phyloP scores from a whole-genome alignment of 92 coral and sea anemone genomes.

The Epizoanthus ramosus region DNA sequence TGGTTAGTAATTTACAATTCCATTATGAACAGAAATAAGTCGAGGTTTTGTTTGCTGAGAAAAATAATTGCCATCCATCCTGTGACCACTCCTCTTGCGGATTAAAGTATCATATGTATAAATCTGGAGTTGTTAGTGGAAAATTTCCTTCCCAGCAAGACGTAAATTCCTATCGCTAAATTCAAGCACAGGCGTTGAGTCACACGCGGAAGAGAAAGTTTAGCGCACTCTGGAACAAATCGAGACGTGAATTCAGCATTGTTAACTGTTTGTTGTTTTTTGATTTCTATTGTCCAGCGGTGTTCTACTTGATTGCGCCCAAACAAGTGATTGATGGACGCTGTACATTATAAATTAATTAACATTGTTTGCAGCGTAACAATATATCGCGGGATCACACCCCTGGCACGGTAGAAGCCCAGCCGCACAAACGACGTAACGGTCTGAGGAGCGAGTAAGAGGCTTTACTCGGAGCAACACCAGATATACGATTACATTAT shows the following conservation, averaged over 20 bases:
- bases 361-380: slow-evolving; percentile 99
- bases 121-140: slow-evolving; percentile 37
- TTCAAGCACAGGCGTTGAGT: slow-evolving; percentile 37
- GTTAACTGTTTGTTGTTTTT: slow-evolving; percentile 86
- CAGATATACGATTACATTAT: slow-evolving; percentile 47
- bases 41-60: slow-evolving; percentile 86
- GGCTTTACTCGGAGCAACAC: slow-evolving; percentile 51
- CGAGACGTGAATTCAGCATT: slow-evolving; percentile 73
- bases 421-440: slow-evolving; percentile 88
- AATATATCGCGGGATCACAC: slow-evolving; percentile 92
- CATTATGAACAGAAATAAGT: slow-evolving; percentile 76
- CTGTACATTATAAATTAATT: slow-evolving; percentile 99
- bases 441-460: slow-evolving; percentile 67
- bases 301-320: slow-evolving; percentile 79
- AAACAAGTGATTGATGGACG: slow-evolving; percentile 91
- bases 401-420: slow-evolving; percentile 76
- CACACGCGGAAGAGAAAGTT: slow-evolving; percentile 42
- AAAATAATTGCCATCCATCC: slow-evolving; percentile 79
- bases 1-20: slow-evolving; percentile 79
- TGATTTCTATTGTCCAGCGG: slow-evolving; percentile 81
- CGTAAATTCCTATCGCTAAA: slow-evolving; percentile 40
- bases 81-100: slow-evolving; percentile 47
- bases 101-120: slow-evolving; percentile 51
- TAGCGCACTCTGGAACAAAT: slow-evolving; percentile 57
- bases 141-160: slow-evolving; percentile 56